Conservation (phyloP, 2,888 invertebrate genomes). For the Esperia sulphurella region DNA sequence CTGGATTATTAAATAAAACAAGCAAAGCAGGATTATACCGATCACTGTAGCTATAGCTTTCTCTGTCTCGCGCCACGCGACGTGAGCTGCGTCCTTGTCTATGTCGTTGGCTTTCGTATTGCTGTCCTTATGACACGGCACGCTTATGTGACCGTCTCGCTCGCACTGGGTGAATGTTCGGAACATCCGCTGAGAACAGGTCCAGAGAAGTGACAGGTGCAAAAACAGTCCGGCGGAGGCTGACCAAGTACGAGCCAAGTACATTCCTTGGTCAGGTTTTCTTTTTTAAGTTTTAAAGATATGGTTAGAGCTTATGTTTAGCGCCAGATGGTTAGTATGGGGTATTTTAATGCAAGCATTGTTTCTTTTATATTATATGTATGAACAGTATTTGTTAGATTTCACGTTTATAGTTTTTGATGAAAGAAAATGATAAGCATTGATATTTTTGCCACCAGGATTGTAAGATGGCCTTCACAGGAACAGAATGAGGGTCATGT, state of each 20-base stretch:
- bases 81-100: slow-evolving; percentile 27
- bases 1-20: slow-evolving; percentile 55
- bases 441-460: too few relatives aligned
- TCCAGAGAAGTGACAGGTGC: slow-evolving; percentile 60
- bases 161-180: slow-evolving; percentile 57
- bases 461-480: too few relatives aligned
- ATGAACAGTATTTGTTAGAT: too few relatives aligned
- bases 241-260: slow-evolving; percentile 32
- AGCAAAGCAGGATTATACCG: slow-evolving; percentile 34
- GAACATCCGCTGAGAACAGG: slow-evolving; percentile 61
- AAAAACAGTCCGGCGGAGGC: slow-evolving; percentile 38
- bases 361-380: too few relatives aligned
- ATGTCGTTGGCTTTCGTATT: not conserved
- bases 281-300: slow-evolving; percentile 18
- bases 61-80: slow-evolving; percentile 58
- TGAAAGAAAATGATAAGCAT: too few relatives aligned
- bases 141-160: slow-evolving; percentile 42
- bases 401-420: too few relatives aligned
- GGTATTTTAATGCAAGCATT: too few relatives aligned
- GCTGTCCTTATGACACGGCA: slow-evolving; percentile 30
- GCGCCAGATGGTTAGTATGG: slow-evolving; percentile 28
- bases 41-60: slow-evolving; percentile 14
- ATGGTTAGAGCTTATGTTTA: not conserved
- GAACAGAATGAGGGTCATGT: too few relatives aligned
- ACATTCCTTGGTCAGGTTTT: slow-evolving; percentile 51